Conservation (phyloP, 2,888 invertebrate species). For the Empis livida region DNA sequence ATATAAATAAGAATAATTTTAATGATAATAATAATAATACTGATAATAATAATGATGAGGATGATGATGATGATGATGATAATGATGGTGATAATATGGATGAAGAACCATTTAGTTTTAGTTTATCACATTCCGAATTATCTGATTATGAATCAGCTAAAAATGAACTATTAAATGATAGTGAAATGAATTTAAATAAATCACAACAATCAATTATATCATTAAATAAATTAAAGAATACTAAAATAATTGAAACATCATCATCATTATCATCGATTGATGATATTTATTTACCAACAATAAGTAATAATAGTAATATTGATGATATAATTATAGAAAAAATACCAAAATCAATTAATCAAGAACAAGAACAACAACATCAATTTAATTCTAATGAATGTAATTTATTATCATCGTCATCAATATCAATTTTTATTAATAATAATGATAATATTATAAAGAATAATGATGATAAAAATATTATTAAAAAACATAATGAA, state of each 20-base stretch:
- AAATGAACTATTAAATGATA: neutral
- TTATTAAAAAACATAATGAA: neutral
- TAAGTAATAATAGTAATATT: neutral
- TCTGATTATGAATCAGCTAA: constrained; percentile 1
- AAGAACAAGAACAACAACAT: neutral
- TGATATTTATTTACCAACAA: neutral
- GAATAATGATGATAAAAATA: neutral
- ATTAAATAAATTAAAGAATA: neutral
- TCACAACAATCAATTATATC: neutral
- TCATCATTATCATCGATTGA: neutral
- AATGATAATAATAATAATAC: neutral
- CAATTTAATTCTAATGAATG: neutral
- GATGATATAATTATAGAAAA: neutral
- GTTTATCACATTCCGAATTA: neutral
- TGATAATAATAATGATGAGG: neutral
- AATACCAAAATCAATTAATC: neutral
- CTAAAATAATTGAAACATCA: neutral
- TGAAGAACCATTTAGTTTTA: neutral
- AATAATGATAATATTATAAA: neutral
- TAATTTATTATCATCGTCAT: neutral
- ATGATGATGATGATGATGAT: neutral
- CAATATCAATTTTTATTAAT: neutral
- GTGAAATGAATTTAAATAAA: neutral
- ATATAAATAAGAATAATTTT: neutral
- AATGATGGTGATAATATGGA: neutral